Evolutionary conservation across 2,113 vertebrate species (phyloP), one percentile per base, ranked within the genome.

Genomic region (Chaetops frenatus): DNA sequence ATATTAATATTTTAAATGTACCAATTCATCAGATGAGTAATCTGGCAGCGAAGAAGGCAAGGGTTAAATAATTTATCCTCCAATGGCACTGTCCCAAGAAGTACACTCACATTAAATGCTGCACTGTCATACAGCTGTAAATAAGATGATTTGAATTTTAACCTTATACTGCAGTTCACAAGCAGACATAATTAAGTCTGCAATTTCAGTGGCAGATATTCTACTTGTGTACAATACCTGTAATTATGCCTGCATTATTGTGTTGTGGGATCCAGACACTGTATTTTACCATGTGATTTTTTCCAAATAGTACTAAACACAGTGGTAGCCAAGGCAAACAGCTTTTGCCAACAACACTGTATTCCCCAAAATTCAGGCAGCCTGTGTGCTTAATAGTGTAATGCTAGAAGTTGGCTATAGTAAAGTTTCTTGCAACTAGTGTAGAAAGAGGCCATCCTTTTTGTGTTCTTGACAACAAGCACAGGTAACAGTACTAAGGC

Each of bases 311-410:
- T 73, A 81, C 27, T 7, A 80, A 60, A 61, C 29, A 40, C 1
- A 0, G 2, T 4, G 2, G 17, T 69, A 87, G 56, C 60, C 15
- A 45, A 42, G 27, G 57, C 50, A 48, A 33, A 53, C 10, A 33
- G 36, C n/a, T 69, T 56, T 66, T 36, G 69, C 25, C 60, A 44
- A 57, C 45, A 60, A 7, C 5, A 10, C 15, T 7, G 1, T 40
- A 13, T 57, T 66, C 14, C 21, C 12, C 33, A 42, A 66, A 66
- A 45, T 61, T 64, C 42, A 38, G 24, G 66, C 57, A 91, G 12
- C 14, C 40, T 56, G 3, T 74, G 51, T 2, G 1, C 19, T 51
- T 40, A 74, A 1, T 1, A 44, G 10, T 3, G 1, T 56, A 31
- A 53, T 47, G 12, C 38, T 51, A 29, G 14, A 86, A 61, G 31